phyloP scores from a whole-genome alignment of 2,113 vertebrate genomes.

The Hyperopisus bebe region DNA sequence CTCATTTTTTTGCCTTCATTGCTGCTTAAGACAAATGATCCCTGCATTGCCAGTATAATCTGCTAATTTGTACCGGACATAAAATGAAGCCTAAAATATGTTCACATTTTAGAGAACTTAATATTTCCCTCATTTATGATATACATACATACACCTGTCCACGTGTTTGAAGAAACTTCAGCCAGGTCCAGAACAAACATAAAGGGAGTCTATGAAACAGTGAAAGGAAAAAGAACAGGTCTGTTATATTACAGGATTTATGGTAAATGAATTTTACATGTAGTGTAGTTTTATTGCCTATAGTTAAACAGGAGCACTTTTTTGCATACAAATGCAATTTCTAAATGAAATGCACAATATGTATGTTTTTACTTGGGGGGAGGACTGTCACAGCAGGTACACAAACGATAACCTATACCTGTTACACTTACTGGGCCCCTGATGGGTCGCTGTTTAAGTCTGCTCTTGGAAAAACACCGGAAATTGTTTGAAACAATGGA shows the following conservation, averaged over 20 bases:
- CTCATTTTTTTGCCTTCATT: neutral
- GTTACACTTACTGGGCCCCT: neutral
- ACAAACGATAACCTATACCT: neutral
- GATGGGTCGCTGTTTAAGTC: neutral
- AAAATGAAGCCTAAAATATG: neutral
- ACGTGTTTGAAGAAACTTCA: neutral
- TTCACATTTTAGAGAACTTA: neutral
- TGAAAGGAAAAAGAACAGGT: neutral
- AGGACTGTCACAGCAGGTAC: neutral
- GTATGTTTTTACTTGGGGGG: neutral
- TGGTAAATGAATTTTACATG: neutral
- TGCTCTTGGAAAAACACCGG: neutral
- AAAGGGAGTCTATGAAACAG: neutral
- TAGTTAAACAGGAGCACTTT: neutral
- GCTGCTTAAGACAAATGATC: neutral
- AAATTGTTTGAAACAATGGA: neutral
- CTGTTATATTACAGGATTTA: neutral
- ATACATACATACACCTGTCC: neutral
- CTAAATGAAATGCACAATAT: neutral
- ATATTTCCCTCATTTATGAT: neutral
- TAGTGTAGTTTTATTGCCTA: neutral
- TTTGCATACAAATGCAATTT: neutral
- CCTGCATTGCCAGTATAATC: neutral
- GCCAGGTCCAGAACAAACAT: neutral
- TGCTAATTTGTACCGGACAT: neutral